Evolutionary conservation across 1,140 invertebrate species (phyloP).

Genomic region (Drosophila santomea): DNA sequence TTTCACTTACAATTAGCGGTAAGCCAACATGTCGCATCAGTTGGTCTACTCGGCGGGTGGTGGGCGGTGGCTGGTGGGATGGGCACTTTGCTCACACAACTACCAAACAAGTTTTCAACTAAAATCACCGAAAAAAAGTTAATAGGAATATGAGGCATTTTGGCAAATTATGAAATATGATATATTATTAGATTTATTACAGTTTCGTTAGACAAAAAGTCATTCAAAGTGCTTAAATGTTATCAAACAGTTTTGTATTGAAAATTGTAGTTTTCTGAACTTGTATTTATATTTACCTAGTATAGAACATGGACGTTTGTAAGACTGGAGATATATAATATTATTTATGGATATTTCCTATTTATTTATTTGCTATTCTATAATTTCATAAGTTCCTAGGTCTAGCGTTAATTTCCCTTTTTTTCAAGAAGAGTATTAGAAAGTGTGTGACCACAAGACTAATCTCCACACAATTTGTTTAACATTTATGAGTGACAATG

Average conservation of each 20-base stretch:
- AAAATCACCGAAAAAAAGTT: slow-evolving; percentile 21
- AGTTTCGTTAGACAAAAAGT: background rate
- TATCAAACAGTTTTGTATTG: background rate
- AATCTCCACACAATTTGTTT: slow-evolving; percentile 43
- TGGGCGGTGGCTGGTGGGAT: background rate
- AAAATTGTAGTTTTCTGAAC: no score
- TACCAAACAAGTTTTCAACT: slow-evolving; percentile 56
- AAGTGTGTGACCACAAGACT: background rate
- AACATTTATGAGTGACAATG: slow-evolving; percentile 64
- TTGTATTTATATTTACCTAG: no score
- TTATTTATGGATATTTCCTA: no score
- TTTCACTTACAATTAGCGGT: slow-evolving; percentile 81
- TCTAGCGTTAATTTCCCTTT: background rate
- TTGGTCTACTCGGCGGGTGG: slow-evolving; percentile 3
- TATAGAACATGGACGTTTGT: no score
- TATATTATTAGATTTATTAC: background rate
- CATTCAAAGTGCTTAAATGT: background rate
- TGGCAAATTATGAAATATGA: background rate
- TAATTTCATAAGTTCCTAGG: background rate
- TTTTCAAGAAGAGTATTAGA: slow-evolving; percentile 6
- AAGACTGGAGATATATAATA: no score
- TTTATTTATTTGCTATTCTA: background rate
- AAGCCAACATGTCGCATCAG: slow-evolving; percentile 66
- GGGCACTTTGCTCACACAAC: slow-evolving; percentile 5
- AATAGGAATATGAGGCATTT: slow-evolving; percentile 6